A percentile compares a stretch with the other conserved stretches of the same genome.
Conservation (phyloP, 2,113 vertebrate species). For the Ptilorrhoa leucosticta region DNA sequence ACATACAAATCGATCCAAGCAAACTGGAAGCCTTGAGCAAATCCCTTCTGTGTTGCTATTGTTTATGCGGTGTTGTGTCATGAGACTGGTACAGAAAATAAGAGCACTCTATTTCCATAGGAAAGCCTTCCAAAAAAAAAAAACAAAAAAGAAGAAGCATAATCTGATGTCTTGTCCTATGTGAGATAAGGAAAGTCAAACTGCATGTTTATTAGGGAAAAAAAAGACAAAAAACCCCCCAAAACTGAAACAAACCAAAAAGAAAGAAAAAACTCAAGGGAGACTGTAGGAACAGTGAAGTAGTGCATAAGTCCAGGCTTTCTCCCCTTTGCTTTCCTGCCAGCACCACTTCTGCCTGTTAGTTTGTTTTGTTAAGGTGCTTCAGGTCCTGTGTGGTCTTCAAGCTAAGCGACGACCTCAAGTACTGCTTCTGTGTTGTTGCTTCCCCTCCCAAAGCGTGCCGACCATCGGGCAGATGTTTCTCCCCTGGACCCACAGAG, state of each 20-base stretch:
- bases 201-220: slow-evolving; percentile 67
- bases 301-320: slow-evolving; percentile 51
- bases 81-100: slow-evolving; percentile 63
- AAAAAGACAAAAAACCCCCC: neutral
- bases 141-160: neutral
- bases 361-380: slow-evolving; percentile 71
- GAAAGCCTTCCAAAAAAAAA: slow-evolving; percentile 60
- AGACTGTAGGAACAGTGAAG: slow-evolving; percentile 47
- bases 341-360: slow-evolving; percentile 60
- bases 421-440: slow-evolving; percentile 22
- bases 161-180: slow-evolving; percentile 64
- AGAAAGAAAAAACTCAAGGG: slow-evolving; percentile 43
- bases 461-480: neutral
- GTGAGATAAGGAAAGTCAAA: slow-evolving; percentile 71
- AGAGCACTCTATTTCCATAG: slow-evolving; percentile 72
- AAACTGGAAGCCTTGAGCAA: slow-evolving; percentile 37
- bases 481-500: neutral
- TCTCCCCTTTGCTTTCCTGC: slow-evolving; percentile 22
- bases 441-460: neutral
- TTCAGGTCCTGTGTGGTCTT: slow-evolving; percentile 54
- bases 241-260: slow-evolving; percentile 64
- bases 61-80: slow-evolving; percentile 10
- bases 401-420: slow-evolving; percentile 38
- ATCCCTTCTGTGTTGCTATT: slow-evolving; percentile 38
- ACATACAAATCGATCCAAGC: neutral